A percentile compares a stretch with the other conserved stretches of the same genome.
phyloP scores from a whole-genome alignment of 2,888 invertebrate genomes.

The Leptinotarsa peninsularis region DNA sequence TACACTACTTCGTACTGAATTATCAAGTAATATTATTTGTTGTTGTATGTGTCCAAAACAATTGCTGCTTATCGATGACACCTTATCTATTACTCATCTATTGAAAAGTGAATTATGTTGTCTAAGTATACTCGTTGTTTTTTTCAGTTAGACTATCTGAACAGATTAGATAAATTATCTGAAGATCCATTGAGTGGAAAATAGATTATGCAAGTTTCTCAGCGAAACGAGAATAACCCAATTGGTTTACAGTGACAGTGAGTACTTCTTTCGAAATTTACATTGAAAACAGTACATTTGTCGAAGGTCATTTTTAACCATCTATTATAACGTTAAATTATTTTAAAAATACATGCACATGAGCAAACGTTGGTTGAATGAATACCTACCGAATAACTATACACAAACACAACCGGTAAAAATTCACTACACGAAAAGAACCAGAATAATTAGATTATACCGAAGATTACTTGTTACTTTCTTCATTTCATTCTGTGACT shows the following conservation, averaged over 20 bases:
- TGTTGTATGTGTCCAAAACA: neutral
- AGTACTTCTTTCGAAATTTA: slow-evolving; percentile 8
- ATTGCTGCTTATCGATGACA: slow-evolving; percentile 4
- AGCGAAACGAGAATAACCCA: slow-evolving; percentile 3
- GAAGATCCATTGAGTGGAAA: neutral
- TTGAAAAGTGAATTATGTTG: slow-evolving; percentile 1
- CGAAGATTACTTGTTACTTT: slow-evolving; percentile 8
- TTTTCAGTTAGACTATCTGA: neutral
- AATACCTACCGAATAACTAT: neutral
- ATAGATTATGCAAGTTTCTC: neutral
- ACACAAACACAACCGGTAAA: slow-evolving; percentile 17
- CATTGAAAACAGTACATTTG: slow-evolving; percentile 20
- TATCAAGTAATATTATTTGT: neutral
- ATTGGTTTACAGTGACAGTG: neutral
- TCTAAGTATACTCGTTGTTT: neutral
- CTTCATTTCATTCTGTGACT: slow-evolving; percentile 8
- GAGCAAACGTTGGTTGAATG: neutral
- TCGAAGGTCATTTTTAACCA: slow-evolving; percentile 25
- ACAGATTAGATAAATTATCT: slow-evolving; percentile 11
- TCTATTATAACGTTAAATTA: slow-evolving; percentile 19
- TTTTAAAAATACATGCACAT: slow-evolving; percentile 12
- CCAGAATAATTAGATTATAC: slow-evolving; percentile 10
- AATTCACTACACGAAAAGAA: slow-evolving; percentile 2
- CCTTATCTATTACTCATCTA: neutral
- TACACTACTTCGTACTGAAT: neutral